Base-by-base conservation (phyloP, 2,888 invertebrate genomes). In the Drosophila differens region DNA sequence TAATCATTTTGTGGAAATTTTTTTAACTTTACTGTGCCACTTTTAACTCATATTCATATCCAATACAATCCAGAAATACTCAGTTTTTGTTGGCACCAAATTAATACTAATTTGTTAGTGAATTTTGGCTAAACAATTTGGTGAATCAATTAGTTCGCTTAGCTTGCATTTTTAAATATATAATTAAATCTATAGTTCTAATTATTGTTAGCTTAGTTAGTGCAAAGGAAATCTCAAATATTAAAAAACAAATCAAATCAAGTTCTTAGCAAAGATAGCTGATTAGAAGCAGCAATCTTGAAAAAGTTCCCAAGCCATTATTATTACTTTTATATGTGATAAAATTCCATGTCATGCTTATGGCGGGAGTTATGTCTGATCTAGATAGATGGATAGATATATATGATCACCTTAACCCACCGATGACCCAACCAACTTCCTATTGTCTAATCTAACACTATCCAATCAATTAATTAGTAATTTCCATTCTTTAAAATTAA, bases 41-140 rank as follows among this genome's bases (percentile, higher is more conserved):
- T 54, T 35, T 54, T 6, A 12, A 16, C 5, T 55, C 35, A 19
- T 19, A 25, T 25, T 37, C 12, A 25, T 37, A 25, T 25, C 54
- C 25, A 55, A 37, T 37, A 5, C 25, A 55, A 55, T 37, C 54
- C 54, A 39, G 55, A 55, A 19, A 22, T 55, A n/a, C 12, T 39
- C 28, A 55, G 39, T 28, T 55, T 28, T 30, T 30, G 28, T n/a
- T 19, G 14, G 6, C 33, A 22, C 4, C 39, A 19, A 30, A 39
- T 55, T n/a, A 55, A 55, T 39, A 39, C 37, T 39, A 55, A 55
- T 55, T 30, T 7, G 3, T 55, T 37, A 25, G 25, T 22, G 39
- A 28, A 16, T 25, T 7, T 37, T 37, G 4, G 19, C 25, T 3
- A 22, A 22, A 35, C 22, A 35, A 22, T 33, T 33, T 33, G 19